Evolutionary conservation across 30 jellyfish, hydroid and myxozoan genomes (phyloP).

Genomic region (Aurelia coerulea): DNA sequence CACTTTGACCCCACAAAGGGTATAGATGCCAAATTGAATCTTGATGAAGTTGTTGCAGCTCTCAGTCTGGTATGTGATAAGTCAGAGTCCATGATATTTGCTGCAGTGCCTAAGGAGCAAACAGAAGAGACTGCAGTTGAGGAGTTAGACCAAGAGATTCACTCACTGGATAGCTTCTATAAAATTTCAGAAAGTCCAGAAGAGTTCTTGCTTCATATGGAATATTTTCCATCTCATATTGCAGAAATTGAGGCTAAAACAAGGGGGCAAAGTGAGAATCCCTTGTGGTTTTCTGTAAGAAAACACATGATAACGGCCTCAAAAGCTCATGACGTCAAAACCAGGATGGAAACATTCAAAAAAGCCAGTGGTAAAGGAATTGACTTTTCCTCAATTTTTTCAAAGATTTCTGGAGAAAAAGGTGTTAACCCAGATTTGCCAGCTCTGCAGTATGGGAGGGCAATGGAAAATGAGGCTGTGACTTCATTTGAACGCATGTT

Average conservation of each 20-base stretch:
- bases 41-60: too few relatives aligned
- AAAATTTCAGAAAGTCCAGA: neutral
- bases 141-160: too few relatives aligned
- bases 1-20: too few relatives aligned
- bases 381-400: conserved; percentile 29
- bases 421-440: conserved; percentile 66
- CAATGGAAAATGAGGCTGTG: conserved; percentile 37
- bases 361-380: neutral
- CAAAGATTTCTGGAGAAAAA: conserved; percentile 20
- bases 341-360: neutral
- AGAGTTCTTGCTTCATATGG: conserved; percentile 16
- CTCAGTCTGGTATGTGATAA: too few relatives aligned
- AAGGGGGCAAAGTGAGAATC: conserved; percentile 1
- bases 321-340: conserved; percentile 15
- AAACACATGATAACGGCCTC: neutral
- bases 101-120: too few relatives aligned
- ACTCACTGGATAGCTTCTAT: neutral
- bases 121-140: neutral
- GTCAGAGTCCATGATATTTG: too few relatives aligned
- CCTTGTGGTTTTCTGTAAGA: neutral
- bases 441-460: conserved; percentile 67
- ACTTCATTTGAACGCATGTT: neutral
- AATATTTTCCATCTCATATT: conserved; percentile 2
- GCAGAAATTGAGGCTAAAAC: neutral
- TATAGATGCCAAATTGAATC: too few relatives aligned